Conservation (phyloP, 2,113 vertebrate genomes). For the Pagrus major region DNA sequence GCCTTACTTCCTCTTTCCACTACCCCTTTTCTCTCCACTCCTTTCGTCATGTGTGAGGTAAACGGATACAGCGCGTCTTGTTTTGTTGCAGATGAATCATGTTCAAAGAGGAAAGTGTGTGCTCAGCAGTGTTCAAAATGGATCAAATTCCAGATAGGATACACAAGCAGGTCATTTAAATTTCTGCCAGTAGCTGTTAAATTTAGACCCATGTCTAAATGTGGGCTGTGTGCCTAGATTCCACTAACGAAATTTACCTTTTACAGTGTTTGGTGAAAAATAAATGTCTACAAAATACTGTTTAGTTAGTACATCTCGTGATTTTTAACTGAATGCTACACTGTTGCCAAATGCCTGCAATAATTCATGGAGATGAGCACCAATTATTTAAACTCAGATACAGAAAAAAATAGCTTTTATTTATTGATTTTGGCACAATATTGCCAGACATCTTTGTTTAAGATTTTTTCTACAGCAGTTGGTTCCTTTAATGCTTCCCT, state of each 20-base stretch:
- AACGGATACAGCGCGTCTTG: not conserved
- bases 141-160: not conserved
- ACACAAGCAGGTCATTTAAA: not conserved
- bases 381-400: not conserved
- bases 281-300: not conserved
- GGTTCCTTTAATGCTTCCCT: not conserved
- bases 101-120: not conserved
- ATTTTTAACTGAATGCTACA: not conserved
- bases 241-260: not conserved
- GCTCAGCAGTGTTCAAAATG: slow-evolving; percentile 13
- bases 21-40: not conserved
- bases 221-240: not conserved
- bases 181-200: not conserved
- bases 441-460: not conserved
- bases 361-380: not conserved
- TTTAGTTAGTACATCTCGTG: not conserved
- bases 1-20: not conserved
- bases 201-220: not conserved
- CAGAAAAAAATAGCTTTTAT: not conserved
- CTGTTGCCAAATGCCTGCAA: not conserved
- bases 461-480: not conserved
- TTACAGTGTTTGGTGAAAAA: no score
- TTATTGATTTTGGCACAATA: not conserved
- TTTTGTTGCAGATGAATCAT: slow-evolving; percentile 8
- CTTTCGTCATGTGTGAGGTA: not conserved